A percentile compares a stretch with the other conserved stretches of the same genome.
These are phyloP conservation scores for Brachirus orientalis DNA, from an alignment of 2,113 vertebrate species.

Conservation along the genomic window DNA sequence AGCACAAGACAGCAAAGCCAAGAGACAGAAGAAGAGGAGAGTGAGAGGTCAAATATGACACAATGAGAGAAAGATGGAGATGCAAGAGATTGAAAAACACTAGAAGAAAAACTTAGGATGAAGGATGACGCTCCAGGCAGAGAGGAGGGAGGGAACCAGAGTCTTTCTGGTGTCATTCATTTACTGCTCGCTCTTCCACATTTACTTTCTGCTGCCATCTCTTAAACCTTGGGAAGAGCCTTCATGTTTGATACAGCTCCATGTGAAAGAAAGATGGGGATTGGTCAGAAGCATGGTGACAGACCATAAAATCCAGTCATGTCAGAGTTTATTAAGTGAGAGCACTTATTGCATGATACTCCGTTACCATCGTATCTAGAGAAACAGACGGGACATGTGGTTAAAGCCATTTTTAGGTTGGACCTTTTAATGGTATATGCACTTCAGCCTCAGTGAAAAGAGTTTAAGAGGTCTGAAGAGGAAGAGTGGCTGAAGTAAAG, in stretches of 20 bases:
- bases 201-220: slow-evolving; percentile 35
- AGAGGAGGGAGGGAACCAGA: not conserved
- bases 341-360: slow-evolving; percentile 20
- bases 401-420: slow-evolving; percentile 8
- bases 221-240: slow-evolving; percentile 34
- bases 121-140: not conserved
- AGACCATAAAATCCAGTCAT: slow-evolving; percentile 49
- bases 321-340: slow-evolving; percentile 43
- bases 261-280: slow-evolving; percentile 48
- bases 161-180: not conserved
- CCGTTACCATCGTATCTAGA: slow-evolving; percentile 25
- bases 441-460: not conserved
- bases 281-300: slow-evolving; percentile 21
- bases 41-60: slow-evolving; percentile 3
- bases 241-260: slow-evolving; percentile 53
- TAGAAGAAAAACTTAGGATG: slow-evolving; percentile 1
- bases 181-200: slow-evolving; percentile 6
- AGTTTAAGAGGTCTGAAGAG: slow-evolving; percentile 10
- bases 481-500: not conserved
- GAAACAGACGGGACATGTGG: slow-evolving; percentile 21
- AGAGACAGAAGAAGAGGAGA: too few relatives aligned
- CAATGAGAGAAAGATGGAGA: slow-evolving; percentile 11
- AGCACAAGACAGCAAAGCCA: slow-evolving; percentile 19
- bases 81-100: slow-evolving; percentile 10
- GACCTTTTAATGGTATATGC: not conserved